phyloP scores from a whole-genome alignment of 2,113 vertebrate species.

The Tychaedon coryphoeus region DNA sequence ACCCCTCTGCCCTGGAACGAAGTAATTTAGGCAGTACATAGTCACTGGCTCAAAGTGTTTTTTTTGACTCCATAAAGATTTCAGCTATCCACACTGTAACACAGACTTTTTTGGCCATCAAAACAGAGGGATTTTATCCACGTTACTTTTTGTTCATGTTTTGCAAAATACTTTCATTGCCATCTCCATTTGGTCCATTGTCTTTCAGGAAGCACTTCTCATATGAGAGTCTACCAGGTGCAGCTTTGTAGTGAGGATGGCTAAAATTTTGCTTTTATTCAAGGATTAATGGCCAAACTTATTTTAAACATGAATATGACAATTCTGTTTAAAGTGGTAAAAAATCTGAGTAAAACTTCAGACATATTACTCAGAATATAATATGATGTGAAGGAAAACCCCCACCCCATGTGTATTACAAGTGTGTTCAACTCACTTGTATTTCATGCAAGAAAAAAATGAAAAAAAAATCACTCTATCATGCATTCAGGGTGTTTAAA shows the following conservation, averaged over 20 bases:
- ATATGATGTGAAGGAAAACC: background rate
- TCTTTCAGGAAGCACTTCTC: background rate
- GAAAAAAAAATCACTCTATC: background rate
- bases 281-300: background rate
- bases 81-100: background rate
- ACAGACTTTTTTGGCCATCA: background rate
- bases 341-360: background rate
- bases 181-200: background rate
- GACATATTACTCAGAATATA: background rate
- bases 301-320: background rate
- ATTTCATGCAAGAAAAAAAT: background rate
- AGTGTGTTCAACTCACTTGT: background rate
- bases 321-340: background rate
- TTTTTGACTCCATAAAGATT: background rate
- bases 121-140: background rate
- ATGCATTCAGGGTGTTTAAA: background rate
- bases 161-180: background rate
- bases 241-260: background rate
- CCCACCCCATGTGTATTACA: background rate
- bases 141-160: background rate
- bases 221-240: background rate
- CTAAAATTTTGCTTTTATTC: background rate
- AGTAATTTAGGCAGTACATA: background rate
- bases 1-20: fast-evolving
- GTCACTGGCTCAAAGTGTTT: background rate